Evolutionary conservation across 2,888 invertebrate genomes (phyloP).

Genomic region (Dolomedes plantarius): DNA sequence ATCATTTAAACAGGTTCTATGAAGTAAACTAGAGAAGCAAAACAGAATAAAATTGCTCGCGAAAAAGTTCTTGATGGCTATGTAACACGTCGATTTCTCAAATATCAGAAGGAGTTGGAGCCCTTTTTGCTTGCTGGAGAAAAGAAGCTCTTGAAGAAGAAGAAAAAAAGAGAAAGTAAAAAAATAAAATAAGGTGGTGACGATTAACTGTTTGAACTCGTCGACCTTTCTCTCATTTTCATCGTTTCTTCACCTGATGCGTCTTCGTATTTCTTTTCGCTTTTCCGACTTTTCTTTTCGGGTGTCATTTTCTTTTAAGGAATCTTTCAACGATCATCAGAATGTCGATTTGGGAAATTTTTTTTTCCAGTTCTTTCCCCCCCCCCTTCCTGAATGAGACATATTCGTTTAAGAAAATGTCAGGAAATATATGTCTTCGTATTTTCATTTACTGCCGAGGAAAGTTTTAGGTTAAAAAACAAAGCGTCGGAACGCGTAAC

Average conservation of each 20-base stretch:
- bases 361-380: neutral
- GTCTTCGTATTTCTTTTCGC: constrained; percentile 30
- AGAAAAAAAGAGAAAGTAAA: neutral
- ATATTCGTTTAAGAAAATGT: neutral
- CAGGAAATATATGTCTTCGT: neutral
- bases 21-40: constrained; percentile 32
- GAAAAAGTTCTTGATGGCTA: constrained; percentile 63
- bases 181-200: constrained; percentile 32
- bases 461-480: too few relatives aligned
- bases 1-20: constrained; percentile 26
- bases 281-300: constrained; percentile 14
- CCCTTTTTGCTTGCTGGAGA: constrained; percentile 18
- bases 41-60: constrained; percentile 50
- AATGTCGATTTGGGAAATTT: constrained; percentile 9
- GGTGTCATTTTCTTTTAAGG: constrained; percentile 14
- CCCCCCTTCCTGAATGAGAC: constrained; percentile 1
- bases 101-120: constrained; percentile 41
- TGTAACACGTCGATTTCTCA: constrained; percentile 57
- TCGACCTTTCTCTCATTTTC: constrained; percentile 40
- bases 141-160: neutral
- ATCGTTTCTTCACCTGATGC: constrained; percentile 63
- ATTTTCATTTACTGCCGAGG: too few relatives aligned
- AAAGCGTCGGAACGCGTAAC: too few relatives aligned
- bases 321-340: constrained; percentile 3
- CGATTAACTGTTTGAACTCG: constrained; percentile 62